Conservation (phyloP, 2,113 vertebrate genomes). For the Pelusios castaneus region DNA sequence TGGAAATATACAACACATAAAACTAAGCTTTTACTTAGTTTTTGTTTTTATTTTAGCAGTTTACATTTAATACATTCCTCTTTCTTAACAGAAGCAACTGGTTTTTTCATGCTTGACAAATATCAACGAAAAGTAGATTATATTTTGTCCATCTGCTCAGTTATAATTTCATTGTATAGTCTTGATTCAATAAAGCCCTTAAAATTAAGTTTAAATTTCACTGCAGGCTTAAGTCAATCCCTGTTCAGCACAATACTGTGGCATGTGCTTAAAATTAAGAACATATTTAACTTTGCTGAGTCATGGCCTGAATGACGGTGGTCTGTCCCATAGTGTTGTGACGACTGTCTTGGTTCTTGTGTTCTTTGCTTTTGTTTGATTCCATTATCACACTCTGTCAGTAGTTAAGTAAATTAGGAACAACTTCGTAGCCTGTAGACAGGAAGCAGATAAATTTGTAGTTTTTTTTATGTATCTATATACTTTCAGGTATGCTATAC, state of each 20-base stretch:
- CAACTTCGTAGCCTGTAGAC: constrained; percentile 50
- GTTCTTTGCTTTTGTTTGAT: constrained; percentile 31
- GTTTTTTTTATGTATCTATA: constrained; percentile 62
- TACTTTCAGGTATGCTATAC: constrained; percentile 71
- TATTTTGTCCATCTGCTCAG: no score
- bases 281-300: background rate
- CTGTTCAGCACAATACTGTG: no score
- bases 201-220: no score
- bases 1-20: background rate
- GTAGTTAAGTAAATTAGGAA: constrained; percentile 23
- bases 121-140: background rate
- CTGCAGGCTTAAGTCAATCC: no score
- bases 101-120: background rate
- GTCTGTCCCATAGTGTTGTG: background rate
- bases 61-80: background rate
- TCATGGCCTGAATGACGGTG: background rate
- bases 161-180: no score
- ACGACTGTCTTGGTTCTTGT: background rate
- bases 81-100: background rate
- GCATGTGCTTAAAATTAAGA: background rate
- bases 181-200: no score
- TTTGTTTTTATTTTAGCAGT: background rate
- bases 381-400: constrained; percentile 25
- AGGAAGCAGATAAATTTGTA: constrained; percentile 67
- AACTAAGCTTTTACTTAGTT: background rate